Conservation (phyloP, 2,888 invertebrate genomes). For the Scaptomyza reducta region DNA sequence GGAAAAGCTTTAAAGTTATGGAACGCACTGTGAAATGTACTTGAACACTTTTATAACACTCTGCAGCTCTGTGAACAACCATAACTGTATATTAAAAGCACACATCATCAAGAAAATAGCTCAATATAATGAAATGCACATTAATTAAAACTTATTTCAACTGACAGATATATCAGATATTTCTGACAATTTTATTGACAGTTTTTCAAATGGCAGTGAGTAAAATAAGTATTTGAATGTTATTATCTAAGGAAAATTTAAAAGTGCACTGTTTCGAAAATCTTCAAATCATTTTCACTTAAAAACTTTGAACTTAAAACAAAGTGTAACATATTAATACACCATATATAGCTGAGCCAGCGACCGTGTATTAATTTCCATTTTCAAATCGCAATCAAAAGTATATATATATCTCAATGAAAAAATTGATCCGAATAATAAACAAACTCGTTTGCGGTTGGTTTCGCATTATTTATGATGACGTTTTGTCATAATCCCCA, state of each 20-base stretch:
- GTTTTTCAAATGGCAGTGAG: not conserved
- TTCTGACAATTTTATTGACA: not conserved
- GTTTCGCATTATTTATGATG: constrained; percentile 52
- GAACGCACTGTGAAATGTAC: not conserved
- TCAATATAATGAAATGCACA: constrained; percentile 13
- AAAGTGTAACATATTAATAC: not conserved
- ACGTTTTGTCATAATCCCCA: constrained; percentile 48
- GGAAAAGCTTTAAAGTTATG: no score
- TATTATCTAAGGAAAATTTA: no score
- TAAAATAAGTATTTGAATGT: no score
- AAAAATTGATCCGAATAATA: constrained; percentile 21
- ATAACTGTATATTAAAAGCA: not conserved
- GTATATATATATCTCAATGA: not conserved
- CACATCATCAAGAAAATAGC: not conserved
- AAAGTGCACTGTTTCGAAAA: no score
- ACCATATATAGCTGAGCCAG: not conserved
- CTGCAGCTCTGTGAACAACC: not conserved
- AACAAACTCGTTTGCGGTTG: constrained; percentile 44
- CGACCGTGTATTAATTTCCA: not conserved
- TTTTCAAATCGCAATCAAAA: not conserved
- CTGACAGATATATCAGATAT: not conserved
- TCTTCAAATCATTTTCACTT: no score
- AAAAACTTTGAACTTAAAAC: not conserved
- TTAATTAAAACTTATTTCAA: constrained; percentile 9
- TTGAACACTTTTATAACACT: not conserved